Conservation (phyloP, 2,888 invertebrate species). For the Microplitis manilae region DNA sequence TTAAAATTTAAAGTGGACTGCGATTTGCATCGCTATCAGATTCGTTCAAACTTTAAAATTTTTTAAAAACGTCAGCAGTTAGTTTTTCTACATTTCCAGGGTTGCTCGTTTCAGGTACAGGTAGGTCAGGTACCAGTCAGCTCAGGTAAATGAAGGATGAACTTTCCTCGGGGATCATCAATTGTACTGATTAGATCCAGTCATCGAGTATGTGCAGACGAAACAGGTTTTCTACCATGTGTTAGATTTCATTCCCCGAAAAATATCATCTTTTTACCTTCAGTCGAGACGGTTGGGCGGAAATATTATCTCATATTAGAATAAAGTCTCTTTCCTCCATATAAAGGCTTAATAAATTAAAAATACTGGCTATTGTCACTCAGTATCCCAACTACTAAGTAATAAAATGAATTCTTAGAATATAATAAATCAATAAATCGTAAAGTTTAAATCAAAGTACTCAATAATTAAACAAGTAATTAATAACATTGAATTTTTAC, state of each 20-base stretch:
- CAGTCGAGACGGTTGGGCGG: neutral
- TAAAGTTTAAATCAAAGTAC: neutral
- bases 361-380: neutral
- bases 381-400: no score
- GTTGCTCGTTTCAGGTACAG: neutral
- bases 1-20: neutral
- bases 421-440: no score
- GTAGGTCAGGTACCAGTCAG: neutral
- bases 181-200: neutral
- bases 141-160: neutral
- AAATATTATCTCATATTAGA: no score
- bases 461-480: neutral
- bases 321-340: no score
- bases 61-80: neutral
- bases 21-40: neutral
- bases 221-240: neutral
- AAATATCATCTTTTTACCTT: neutral
- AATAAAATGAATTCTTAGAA: no score
- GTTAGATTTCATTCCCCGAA: neutral
- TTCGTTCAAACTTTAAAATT: neutral
- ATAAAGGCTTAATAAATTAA: neutral
- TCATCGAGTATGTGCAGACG: neutral
- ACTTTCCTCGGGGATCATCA: neutral
- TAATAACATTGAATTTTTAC: slow-evolving; percentile 24
- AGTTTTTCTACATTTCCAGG: neutral